Evolutionary conservation across 92 coral and sea anemone species (phyloP).

Genomic region (Nematostella vectensis): DNA sequence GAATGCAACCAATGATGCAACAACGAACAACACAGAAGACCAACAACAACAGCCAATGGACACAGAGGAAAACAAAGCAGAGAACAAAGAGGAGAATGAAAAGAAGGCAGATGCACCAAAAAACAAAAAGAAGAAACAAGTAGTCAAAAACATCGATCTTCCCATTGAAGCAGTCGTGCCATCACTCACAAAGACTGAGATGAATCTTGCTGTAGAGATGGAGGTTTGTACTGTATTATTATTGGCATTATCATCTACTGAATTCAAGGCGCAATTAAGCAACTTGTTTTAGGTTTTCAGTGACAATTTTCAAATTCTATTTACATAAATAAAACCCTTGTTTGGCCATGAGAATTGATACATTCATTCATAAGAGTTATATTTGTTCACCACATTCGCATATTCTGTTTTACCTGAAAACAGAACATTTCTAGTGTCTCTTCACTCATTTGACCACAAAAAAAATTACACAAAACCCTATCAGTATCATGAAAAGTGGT

Average conservation of each 20-base stretch:
- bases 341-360: too few species aligned
- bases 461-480: too few species aligned
- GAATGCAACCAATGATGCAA: constrained; percentile 8
- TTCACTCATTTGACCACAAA: too few species aligned
- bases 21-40: constrained; percentile 5
- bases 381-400: too few species aligned
- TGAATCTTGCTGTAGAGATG: constrained; percentile 56
- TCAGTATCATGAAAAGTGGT: too few species aligned
- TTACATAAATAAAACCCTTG: background rate
- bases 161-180: constrained; percentile 59
- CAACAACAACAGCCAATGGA: constrained; percentile 23
- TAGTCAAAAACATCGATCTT: constrained; percentile 70
- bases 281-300: too few species aligned
- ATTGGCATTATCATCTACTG: too few species aligned
- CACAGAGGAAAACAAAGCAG: constrained; percentile 19
- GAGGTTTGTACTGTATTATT: constrained; percentile 51
- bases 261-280: too few species aligned
- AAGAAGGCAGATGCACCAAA: constrained; percentile 56
- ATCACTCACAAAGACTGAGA: constrained; percentile 36
- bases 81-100: constrained; percentile 31
- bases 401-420: too few species aligned
- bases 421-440: too few species aligned
- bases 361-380: too few species aligned
- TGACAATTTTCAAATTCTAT: too few species aligned
- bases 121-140: constrained; percentile 83